Base-by-base conservation (phyloP, 2,113 vertebrate genomes). In the Myotis davidii region DNA sequence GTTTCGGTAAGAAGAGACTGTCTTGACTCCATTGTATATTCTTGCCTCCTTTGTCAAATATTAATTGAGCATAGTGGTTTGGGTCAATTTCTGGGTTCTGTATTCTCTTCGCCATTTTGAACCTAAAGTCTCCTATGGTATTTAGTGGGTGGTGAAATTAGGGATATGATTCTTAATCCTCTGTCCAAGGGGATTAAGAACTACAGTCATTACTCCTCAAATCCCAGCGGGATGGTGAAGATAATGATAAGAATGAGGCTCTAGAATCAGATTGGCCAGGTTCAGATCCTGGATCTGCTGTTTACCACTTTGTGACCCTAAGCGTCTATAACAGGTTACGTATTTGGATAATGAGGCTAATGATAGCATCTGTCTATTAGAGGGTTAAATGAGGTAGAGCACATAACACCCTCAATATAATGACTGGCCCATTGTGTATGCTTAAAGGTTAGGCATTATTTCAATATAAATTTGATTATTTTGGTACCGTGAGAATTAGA, bases 391-490 rank as follows among this genome's bases (percentile, higher is more conserved):
- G 32, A 76, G 14, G 25, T 90, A 83, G 18, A 78, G n/a, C 20
- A 87, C 73, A 8, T 45, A 56, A 90, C 73, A 69, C 39, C 48
- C 16, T 61, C 29, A 73, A 17, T 65, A 54, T 59, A 6, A 48
- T 67, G 16, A 86, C 50, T 76, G 29, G 45, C 17, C 34, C n/a
- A 70, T 77, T 93, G 59, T 18, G 16, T 65, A 37, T 83, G 13
- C n/a, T 50, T 83, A 83, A 93, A 70, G 32, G 18, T 59, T 56
- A 79, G 27, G 10, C 54, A 17, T 81, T 61, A 48, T 78, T 93
- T 92, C n/a, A 50, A n/a, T 42, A 73, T 88, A 32, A 32, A 91
- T 88, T 90, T 93, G 48, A 37, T 84, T 94, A 91, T 52, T 88
- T 84, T 91, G 78, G n/a, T 94, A 42, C 8, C 7, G 16, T 48